phyloP scores from a whole-genome alignment of 2,888 invertebrate species.

The Eupithecia insigniata region DNA sequence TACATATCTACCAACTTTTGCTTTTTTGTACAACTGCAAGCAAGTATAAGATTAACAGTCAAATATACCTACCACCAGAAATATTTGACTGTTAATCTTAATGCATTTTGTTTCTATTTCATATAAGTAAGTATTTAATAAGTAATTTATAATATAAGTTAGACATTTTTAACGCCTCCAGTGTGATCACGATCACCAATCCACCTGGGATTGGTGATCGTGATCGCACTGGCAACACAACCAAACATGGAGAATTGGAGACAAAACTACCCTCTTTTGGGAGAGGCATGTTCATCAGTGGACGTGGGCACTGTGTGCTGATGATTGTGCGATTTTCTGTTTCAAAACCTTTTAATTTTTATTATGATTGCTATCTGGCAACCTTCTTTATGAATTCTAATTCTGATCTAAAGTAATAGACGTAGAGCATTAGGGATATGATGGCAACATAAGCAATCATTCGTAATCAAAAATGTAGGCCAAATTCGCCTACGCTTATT shows the following conservation, averaged over 20 bases:
- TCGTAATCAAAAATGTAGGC: conserved; percentile 62
- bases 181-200: background rate
- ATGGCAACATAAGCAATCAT: conserved; percentile 61
- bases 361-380: conserved; percentile 2
- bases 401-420: conserved; percentile 34
- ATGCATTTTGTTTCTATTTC: no score
- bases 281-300: background rate
- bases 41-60: no score
- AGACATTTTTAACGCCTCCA: background rate
- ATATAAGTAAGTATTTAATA: no score
- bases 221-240: no score
- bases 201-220: background rate
- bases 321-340: background rate
- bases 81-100: no score
- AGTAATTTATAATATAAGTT: no score
- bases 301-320: no score
- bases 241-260: no score
- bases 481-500: conserved; percentile 36
- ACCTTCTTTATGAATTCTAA: conserved; percentile 31
- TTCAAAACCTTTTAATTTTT: background rate
- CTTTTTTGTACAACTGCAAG: background rate
- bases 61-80: no score
- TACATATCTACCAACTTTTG: background rate
- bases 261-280: background rate
- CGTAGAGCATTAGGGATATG: conserved; percentile 48